phyloP scores from a whole-genome alignment of 1,140 invertebrate genomes.

The Calephelis nemesis region DNA sequence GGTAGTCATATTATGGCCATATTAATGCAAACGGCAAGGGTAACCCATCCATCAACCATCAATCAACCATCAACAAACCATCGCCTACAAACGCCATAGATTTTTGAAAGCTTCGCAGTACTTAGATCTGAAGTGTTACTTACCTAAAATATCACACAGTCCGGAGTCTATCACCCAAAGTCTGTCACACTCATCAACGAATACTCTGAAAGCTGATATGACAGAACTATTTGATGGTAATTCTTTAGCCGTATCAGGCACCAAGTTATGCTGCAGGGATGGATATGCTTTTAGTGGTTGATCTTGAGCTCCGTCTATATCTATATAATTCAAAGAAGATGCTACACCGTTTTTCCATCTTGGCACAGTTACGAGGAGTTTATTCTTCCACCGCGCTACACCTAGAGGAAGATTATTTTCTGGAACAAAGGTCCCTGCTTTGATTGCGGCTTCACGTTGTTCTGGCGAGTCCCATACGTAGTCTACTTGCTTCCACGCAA shows the following conservation, averaged over 20 bases:
- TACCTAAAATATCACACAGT: conserved; percentile 85
- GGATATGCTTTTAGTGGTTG: conserved; percentile 86
- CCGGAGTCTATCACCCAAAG: conserved; percentile 89
- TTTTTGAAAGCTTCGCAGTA: no score
- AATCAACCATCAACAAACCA: no score
- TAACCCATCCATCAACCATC: no score
- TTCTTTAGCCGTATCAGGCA: conserved; percentile 69
- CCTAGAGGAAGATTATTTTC: conserved; percentile 87
- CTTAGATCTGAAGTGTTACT: conserved; percentile 27
- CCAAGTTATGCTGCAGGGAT: conserved; percentile 82
- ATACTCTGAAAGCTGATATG: conserved; percentile 83
- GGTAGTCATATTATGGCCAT: no score
- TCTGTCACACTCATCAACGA: conserved; percentile 85
- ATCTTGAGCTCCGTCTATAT: conserved; percentile 79
- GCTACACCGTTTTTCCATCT: conserved; percentile 88
- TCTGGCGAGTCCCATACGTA: conserved; percentile 84
- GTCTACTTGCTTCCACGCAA: conserved; percentile 84
- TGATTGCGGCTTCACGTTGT: conserved; percentile 81
- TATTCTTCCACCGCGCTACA: conserved; percentile 86
- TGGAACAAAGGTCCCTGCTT: conserved; percentile 82
- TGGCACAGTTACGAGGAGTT: conserved; percentile 88
- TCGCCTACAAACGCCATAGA: no score
- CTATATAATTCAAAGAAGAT: conserved; percentile 85
- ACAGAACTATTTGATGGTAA: conserved; percentile 80
- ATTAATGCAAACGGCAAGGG: no score